Evolutionary conservation across 2,113 vertebrate genomes (phyloP).

Genomic region (Cynocephalus volans): DNA sequence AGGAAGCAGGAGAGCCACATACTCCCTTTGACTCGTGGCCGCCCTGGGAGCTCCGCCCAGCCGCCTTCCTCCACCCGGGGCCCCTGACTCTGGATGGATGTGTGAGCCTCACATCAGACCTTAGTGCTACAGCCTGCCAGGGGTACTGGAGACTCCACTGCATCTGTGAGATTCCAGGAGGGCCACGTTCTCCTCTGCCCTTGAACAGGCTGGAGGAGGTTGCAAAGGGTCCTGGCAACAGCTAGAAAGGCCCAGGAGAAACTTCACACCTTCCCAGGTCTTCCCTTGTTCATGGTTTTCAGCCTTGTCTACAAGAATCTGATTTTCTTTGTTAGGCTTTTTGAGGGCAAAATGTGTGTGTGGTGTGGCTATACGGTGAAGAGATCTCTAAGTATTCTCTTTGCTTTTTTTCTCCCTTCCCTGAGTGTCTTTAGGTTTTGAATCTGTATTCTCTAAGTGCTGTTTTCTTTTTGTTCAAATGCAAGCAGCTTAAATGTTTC

Average conservation of each 20-base stretch:
- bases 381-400: neutral
- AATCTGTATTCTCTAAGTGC: neutral
- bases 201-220: neutral
- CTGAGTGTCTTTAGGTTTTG: slow-evolving; percentile 17
- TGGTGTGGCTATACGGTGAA: neutral
- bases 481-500: neutral
- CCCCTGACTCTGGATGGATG: neutral
- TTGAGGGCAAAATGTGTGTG: neutral
- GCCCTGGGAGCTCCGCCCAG: no score
- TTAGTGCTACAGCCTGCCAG: neutral
- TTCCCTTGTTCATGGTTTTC: neutral
- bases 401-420: neutral
- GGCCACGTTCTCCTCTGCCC: neutral
- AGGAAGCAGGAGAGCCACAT: neutral
- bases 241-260: neutral
- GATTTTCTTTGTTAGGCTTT: neutral
- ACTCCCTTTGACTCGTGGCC: neutral
- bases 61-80: no score
- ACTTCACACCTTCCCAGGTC: neutral
- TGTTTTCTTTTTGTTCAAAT: neutral
- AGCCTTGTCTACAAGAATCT: neutral
- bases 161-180: neutral
- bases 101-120: neutral
- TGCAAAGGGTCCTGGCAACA: neutral
- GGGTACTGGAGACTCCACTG: neutral